These are phyloP conservation scores for Coregonus sp. DNA, from an alignment of 2,797 vertebrate species.

Conservation along the genomic window DNA sequence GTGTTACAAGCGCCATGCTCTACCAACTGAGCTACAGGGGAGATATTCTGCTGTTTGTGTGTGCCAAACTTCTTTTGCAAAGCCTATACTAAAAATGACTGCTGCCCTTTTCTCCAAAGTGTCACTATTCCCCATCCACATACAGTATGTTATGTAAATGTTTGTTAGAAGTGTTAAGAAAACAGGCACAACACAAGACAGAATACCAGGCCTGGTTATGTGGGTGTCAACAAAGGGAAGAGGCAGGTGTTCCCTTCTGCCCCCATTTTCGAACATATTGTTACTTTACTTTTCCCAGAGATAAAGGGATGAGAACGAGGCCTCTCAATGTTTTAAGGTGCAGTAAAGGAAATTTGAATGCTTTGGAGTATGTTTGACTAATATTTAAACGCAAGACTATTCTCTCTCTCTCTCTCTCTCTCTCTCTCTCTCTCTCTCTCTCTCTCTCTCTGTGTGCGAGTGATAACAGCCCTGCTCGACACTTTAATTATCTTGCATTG, in stretches of 20 bases:
- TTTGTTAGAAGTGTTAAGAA: slow-evolving; percentile 33
- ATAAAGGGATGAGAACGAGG: slow-evolving; percentile 35
- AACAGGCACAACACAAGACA: slow-evolving; percentile 38
- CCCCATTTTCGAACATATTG: slow-evolving; percentile 15
- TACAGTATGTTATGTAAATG: slow-evolving; percentile 4
- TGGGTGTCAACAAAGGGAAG: slow-evolving; percentile 18
- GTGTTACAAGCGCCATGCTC: no score
- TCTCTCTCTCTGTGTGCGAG: slow-evolving; percentile 40
- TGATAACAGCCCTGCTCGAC: not conserved
- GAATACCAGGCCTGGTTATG: not conserved
- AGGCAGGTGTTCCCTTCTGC: slow-evolving; percentile 21
- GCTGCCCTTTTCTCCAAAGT: not conserved
- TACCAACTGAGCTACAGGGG: no score
- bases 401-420: slow-evolving; percentile 41
- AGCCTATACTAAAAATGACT: no score
- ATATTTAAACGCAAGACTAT: slow-evolving; percentile 70
- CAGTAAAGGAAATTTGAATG: slow-evolving; percentile 60
- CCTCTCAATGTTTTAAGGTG: slow-evolving; percentile 69
- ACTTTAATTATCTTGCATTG: slow-evolving; percentile 71
- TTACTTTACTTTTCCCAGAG: slow-evolving; percentile 7
- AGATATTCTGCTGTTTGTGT: not conserved
- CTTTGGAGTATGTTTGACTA: slow-evolving; percentile 72
- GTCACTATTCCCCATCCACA: not conserved
- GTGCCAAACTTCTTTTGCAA: no score
- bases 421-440: slow-evolving; percentile 44